Evolutionary conservation across 2,888 invertebrate species (phyloP).

Genomic region (Diachrysia chrysitis): DNA sequence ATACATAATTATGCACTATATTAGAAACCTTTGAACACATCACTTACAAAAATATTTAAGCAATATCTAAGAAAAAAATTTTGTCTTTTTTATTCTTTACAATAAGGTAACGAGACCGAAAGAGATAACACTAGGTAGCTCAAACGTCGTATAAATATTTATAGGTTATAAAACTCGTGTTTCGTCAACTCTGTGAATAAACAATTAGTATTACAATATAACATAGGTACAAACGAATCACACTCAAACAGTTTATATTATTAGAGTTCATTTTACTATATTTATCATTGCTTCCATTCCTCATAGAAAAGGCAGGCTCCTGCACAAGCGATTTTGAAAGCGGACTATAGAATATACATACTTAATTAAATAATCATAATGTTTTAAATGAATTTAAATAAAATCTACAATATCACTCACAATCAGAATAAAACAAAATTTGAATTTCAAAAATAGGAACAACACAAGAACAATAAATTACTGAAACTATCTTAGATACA

Average conservation of each 20-base stretch:
- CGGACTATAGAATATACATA: background rate
- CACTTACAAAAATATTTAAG: constrained; percentile 4
- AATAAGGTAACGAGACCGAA: background rate
- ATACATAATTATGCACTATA: background rate
- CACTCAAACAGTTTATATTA: constrained; percentile 22
- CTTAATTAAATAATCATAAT: background rate
- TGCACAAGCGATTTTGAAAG: constrained; percentile 29
- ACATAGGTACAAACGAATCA: constrained; percentile 32
- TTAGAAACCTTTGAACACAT: constrained; percentile 4
- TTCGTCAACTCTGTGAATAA: constrained; percentile 7
- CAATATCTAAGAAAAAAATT: background rate
- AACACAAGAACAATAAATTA: background rate
- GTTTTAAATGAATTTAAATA: no score
- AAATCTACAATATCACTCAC: no score
- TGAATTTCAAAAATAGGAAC: background rate
- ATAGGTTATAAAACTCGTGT: background rate
- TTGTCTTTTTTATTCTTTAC: background rate
- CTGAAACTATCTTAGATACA: background rate
- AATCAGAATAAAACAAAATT: no score
- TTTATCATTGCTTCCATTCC: constrained; percentile 13
- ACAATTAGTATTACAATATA: constrained; percentile 23
- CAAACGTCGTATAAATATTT: constrained; percentile 11
- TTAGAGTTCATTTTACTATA: constrained; percentile 34
- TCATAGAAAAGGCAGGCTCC: background rate
- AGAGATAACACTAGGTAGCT: background rate